Conservation (phyloP, 2,113 vertebrate genomes). For the Clupea harengus region DNA sequence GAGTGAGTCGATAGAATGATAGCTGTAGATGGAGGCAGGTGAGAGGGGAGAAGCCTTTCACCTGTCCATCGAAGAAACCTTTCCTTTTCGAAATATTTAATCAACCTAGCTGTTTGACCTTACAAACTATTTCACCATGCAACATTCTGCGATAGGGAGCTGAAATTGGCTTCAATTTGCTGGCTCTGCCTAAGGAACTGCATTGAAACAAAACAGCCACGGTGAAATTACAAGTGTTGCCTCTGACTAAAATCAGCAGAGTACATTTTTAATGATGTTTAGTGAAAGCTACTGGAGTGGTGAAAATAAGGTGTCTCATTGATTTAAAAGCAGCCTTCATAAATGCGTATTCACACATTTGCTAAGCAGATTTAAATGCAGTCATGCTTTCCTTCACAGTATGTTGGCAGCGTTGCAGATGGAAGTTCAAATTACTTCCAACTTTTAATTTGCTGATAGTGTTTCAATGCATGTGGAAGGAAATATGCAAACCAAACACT, state of each 20-base stretch:
- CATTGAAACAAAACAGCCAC: neutral
- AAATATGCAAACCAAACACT: neutral
- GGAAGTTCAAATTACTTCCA: neutral
- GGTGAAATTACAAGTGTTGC: neutral
- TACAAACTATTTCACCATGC: neutral
- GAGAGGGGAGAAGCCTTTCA: neutral
- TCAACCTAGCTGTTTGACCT: neutral
- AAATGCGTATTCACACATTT: neutral
- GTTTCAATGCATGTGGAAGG: neutral
- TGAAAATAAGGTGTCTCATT: conserved; percentile 10
- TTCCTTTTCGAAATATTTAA: conserved; percentile 24
- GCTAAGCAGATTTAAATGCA: neutral
- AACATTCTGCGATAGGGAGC: neutral
- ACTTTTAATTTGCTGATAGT: conserved; percentile 5
- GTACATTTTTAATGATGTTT: conserved; percentile 10
- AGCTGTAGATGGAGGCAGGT: neutral
- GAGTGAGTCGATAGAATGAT: neutral
- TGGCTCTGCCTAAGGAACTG: neutral
- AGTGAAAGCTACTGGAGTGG: neutral
- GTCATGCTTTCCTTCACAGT: neutral
- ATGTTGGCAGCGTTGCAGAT: neutral
- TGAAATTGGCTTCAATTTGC: neutral
- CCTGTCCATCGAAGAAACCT: conserved; percentile 45
- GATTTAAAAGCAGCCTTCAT: neutral
- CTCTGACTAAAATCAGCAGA: neutral